Conservation (phyloP, 1,140 invertebrate genomes). For the Heliothis virescens region DNA sequence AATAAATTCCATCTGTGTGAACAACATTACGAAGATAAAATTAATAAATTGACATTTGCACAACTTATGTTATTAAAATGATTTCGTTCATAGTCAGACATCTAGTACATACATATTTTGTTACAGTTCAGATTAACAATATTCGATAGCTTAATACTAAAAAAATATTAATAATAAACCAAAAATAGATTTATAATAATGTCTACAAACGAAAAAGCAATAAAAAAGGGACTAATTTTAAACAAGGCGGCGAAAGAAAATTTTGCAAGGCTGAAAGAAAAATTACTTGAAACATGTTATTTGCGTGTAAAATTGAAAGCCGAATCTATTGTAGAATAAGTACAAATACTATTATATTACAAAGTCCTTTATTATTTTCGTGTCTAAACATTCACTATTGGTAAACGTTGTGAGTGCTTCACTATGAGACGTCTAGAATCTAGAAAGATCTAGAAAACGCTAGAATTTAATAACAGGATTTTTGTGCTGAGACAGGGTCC, state of each 20-base stretch:
- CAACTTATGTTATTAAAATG: constrained; percentile 64
- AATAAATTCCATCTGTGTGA: constrained; percentile 12
- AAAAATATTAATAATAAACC: background rate
- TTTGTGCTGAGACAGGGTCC: constrained; percentile 73
- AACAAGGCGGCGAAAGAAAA: constrained; percentile 1
- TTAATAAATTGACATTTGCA: constrained; percentile 70
- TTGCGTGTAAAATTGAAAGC: background rate
- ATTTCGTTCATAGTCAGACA: constrained; percentile 51
- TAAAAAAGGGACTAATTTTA: background rate
- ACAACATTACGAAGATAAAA: constrained; percentile 51
- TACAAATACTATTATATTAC: constrained; percentile 7
- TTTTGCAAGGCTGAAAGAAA: background rate
- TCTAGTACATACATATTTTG: constrained; percentile 43
- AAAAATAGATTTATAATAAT: background rate
- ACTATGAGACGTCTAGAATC: constrained; percentile 49
- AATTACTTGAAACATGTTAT: background rate
- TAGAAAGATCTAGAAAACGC: constrained; percentile 55
- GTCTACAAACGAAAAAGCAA: background rate
- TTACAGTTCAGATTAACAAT: constrained; percentile 34
- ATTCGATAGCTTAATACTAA: constrained; percentile 11
- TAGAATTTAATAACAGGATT: constrained; percentile 59
- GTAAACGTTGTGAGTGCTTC: constrained; percentile 19
- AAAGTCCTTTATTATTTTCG: constrained; percentile 12
- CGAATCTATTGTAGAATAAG: constrained; percentile 4
- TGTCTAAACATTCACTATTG: constrained; percentile 4